Percentiles rank a stretch among this genome's conserved stretches.
phyloP scores from a whole-genome alignment of 2,888 invertebrate genomes.

The Aspidiotus rigidus region DNA sequence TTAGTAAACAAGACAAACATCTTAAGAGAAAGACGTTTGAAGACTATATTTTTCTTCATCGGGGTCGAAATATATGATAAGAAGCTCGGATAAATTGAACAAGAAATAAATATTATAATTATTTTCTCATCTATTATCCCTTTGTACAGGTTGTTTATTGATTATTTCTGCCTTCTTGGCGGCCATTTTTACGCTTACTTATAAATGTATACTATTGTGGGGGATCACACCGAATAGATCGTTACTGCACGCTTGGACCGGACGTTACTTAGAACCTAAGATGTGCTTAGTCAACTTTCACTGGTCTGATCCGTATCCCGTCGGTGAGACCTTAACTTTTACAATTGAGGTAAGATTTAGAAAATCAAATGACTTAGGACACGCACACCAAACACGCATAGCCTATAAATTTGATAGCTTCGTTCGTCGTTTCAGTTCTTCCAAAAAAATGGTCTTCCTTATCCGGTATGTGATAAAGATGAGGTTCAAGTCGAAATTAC shows the following conservation, averaged over 20 bases:
- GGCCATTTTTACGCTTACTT: slow-evolving; percentile 77
- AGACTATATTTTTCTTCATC: background rate
- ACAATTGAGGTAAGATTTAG: slow-evolving; percentile 54
- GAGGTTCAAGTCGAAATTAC: slow-evolving; percentile 78
- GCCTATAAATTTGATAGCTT: background rate
- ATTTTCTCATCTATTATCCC: background rate
- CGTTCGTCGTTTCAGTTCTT: slow-evolving; percentile 54
- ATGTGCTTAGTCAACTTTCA: slow-evolving; percentile 82
- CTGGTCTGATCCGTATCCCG: slow-evolving; percentile 81
- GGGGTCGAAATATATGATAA: background rate
- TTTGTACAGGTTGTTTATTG: slow-evolving; percentile 4
- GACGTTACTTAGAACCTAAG: slow-evolving; percentile 70
- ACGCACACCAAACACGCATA: background rate
- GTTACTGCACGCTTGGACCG: slow-evolving; percentile 80
- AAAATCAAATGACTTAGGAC: background rate
- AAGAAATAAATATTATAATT: too few species aligned
- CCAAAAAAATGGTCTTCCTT: slow-evolving; percentile 87
- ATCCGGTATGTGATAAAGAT: slow-evolving; percentile 89
- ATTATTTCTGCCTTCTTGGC: slow-evolving; percentile 79
- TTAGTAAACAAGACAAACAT: too few species aligned
- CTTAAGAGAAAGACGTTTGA: background rate
- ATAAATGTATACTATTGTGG: slow-evolving; percentile 69
- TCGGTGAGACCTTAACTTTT: slow-evolving; percentile 87
- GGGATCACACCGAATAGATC: slow-evolving; percentile 86
- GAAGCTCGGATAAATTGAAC: too few species aligned